Conservation (phyloP, 1,140 invertebrate species). For the Megathymus violae region DNA sequence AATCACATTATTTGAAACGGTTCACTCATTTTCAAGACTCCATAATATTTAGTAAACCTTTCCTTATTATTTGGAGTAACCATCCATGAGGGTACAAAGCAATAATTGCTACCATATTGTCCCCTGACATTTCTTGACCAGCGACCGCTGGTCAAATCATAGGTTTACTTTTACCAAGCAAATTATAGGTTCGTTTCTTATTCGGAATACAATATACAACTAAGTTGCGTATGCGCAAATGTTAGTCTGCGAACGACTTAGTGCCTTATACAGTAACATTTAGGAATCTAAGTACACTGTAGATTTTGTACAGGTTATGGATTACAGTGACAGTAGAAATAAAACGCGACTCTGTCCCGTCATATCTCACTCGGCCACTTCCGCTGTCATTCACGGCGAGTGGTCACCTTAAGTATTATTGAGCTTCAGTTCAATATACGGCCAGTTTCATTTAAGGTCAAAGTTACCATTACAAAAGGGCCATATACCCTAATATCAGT, state of each 20-base stretch:
- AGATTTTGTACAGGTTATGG: neutral
- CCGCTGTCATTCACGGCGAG: conserved; percentile 45
- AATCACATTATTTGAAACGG: too few relatives aligned
- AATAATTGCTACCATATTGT: conserved; percentile 46
- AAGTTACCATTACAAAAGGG: too few relatives aligned
- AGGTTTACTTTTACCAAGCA: conserved; percentile 41
- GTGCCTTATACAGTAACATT: neutral
- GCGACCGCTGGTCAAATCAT: conserved; percentile 50
- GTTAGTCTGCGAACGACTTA: neutral
- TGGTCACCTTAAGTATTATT: conserved; percentile 48
- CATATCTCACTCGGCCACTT: conserved; percentile 49
- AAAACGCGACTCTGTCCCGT: conserved; percentile 38
- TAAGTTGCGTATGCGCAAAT: conserved; percentile 1
- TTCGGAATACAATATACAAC: neutral
- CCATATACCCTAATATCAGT: too few relatives aligned
- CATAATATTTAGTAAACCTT: conserved; percentile 17
- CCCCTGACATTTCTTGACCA: conserved; percentile 55
- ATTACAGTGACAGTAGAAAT: conserved; percentile 22
- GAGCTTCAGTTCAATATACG: conserved; percentile 10
- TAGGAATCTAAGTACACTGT: neutral
- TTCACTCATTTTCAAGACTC: conserved; percentile 1
- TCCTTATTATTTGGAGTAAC: conserved; percentile 27
- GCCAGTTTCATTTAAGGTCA: neutral
- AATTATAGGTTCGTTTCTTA: conserved; percentile 47
- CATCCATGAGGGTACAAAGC: conserved; percentile 30